These are phyloP conservation scores for Phyllopteryx taeniolatus DNA, from an alignment of 2,113 vertebrate species.

Conservation along the genomic window DNA sequence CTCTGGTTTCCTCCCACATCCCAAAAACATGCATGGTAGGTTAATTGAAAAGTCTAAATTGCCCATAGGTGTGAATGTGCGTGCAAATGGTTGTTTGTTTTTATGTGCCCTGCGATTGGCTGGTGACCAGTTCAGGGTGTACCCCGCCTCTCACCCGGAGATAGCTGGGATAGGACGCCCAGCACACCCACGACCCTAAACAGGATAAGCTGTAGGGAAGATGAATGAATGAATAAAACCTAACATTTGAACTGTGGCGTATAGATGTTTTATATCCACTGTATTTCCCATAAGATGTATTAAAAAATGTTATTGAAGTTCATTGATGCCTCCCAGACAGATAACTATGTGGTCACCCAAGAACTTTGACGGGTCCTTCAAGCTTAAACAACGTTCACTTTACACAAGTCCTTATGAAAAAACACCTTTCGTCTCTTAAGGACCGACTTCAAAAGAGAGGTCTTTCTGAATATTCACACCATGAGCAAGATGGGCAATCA, in stretches of 20 bases:
- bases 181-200: too few relatives aligned
- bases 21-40: too few relatives aligned
- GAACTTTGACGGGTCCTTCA: conserved; percentile 38
- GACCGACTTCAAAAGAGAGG: conserved; percentile 48
- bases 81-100: too few relatives aligned
- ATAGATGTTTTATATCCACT: neutral
- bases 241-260: neutral
- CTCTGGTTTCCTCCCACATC: too few relatives aligned
- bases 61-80: too few relatives aligned
- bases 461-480: conserved; percentile 57
- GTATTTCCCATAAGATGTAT: too few relatives aligned
- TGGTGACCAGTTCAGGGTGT: too few relatives aligned
- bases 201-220: too few relatives aligned
- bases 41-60: too few relatives aligned
- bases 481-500: conserved; percentile 46
- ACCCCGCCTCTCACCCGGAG: neutral
- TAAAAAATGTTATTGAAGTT: neutral
- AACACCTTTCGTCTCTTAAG: conserved; percentile 44
- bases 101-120: too few relatives aligned
- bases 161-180: too few relatives aligned
- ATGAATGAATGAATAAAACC: neutral
- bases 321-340: neutral
- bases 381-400: conserved; percentile 62
- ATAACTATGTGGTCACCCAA: conserved; percentile 33
- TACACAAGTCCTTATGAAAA: conserved; percentile 59